Evolutionary conservation across 2,888 invertebrate species (phyloP), one percentile per base, ranked within the genome.

Genomic region (Ferrisia virgata): DNA sequence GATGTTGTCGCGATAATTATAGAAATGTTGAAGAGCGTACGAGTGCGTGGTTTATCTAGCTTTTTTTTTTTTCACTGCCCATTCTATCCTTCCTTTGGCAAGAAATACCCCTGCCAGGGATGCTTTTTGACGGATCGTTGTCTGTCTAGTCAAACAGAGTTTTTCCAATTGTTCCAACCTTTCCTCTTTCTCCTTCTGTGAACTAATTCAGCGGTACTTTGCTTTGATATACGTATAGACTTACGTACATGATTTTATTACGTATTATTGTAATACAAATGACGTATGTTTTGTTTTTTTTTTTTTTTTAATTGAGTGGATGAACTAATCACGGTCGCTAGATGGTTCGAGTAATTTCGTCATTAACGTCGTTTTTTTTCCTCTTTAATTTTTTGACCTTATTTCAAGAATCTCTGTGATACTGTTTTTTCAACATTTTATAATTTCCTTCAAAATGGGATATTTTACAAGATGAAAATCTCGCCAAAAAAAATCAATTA

Each of bases 1-100:
- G 81, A 33, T 33, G 81, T 33, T 80, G 80, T 80, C 58, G 81
- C 81, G 81, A 81, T 81, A 81, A 81, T 81, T 81, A 81, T 81
- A 81, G 81, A 81, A 47, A 36, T 36, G 72, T 9, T 36, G 31
- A 18, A 76, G 22, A 3, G 72, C 36, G 15, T n/a, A 22, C 9
- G 72, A n/a, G 72, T 33, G 22, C n/a, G 18, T 58, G 6, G 8
- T 25, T 8, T 58, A 31, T 13, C 5, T 15, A n/a, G 8, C n/a
- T 33, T 64, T 28, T 8, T 13, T 1, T 9, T 6, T n/a, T n/a
- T 8, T 53, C 9, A 4, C 18, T 33, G n/a, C 69, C 69, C 9
- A 53, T 11, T 43, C 58, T 22, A 69, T 25, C 28, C 36, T 3
- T 76, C 33, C 9, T 36, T 15, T 0, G n/a, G 9, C 6, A 8